Evolutionary conservation across 2,888 invertebrate genomes (phyloP).

Genomic region (Aspidiotus destructor): DNA sequence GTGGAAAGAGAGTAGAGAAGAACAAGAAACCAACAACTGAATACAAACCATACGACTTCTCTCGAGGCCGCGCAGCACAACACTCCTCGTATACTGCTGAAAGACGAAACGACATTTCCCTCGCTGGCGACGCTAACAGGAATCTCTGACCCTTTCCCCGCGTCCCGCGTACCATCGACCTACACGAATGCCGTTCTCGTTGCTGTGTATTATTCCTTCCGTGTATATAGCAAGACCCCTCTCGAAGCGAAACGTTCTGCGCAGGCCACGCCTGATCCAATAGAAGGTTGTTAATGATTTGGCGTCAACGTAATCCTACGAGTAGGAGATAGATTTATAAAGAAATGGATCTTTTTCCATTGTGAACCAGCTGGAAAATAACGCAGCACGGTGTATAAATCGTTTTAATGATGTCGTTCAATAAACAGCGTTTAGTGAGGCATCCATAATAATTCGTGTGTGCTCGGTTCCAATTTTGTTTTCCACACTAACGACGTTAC

Average conservation of each 20-base stretch:
- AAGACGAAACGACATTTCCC: conserved; percentile 21
- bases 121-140: conserved; percentile 13
- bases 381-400: background rate
- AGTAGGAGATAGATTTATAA: conserved; percentile 26
- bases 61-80: conserved; percentile 22
- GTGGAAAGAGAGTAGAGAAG: conserved; percentile 11
- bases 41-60: conserved; percentile 22
- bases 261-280: conserved; percentile 30
- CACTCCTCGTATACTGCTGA: conserved; percentile 7
- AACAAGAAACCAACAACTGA: conserved; percentile 18
- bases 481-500: no score
- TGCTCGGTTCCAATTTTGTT: no score
- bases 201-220: background rate
- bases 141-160: background rate
- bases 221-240: conserved; percentile 15
- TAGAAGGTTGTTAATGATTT: conserved; percentile 27
- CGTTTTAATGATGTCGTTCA: no score
- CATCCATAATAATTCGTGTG: no score
- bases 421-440: no score
- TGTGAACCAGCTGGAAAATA: conserved; percentile 21
- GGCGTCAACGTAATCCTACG: conserved; percentile 25
- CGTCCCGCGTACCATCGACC: conserved; percentile 3
- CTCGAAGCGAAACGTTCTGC: conserved; percentile 18
- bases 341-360: conserved; percentile 30
- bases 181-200: background rate